Evolutionary conservation across 2,797 vertebrate species (phyloP), one percentile per base, ranked within the genome.

Genomic region (Rhinella marina): DNA sequence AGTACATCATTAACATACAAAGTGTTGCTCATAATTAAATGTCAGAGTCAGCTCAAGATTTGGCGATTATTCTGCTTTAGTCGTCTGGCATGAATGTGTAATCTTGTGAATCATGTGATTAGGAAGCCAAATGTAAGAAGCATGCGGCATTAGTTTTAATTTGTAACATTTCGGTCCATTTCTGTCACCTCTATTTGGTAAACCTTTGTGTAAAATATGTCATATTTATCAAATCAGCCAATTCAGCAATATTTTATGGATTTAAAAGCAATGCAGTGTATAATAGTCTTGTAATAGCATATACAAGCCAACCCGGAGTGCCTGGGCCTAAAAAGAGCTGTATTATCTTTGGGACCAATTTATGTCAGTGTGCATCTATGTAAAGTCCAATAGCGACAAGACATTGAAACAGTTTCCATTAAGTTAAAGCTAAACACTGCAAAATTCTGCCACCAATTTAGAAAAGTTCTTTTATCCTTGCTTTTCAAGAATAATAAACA

Each of bases 261-360:
- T 81, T 32, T 14, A n/a, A 81, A 61, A 62, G 64, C 29, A 81
- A 62, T 32, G 57, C 11, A 48, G 29, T 81, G 19, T 62, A 64
- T 81, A 41, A 79, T 80, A 48, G 32, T 50, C 25, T 62, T 62
- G 25, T 66, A 64, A 64, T 50, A 81, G 23, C 66, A 81, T 66
- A 64, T 50, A 81, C n/a, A 81, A 81, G 57, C 78, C 59, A 62
- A 41, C 59, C 50, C 61, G 1, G 61, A 64, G 21, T 3, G 12
- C 19, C 41, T 64, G 52, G 23, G 61, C 80, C 80, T 64, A 66
- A 62, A 81, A 81, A 81, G 78, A 81, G 29, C 59, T 81, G 59
- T 64, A 81, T 81, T 81, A 81, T 81, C 80, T 81, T 64, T 64
- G 80, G 80, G 80, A 81, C 80, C 80, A 81, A 81, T 81, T 81